Evolutionary conservation across 2,797 vertebrate species (phyloP).

Genomic region (Steatocranus sp.): DNA sequence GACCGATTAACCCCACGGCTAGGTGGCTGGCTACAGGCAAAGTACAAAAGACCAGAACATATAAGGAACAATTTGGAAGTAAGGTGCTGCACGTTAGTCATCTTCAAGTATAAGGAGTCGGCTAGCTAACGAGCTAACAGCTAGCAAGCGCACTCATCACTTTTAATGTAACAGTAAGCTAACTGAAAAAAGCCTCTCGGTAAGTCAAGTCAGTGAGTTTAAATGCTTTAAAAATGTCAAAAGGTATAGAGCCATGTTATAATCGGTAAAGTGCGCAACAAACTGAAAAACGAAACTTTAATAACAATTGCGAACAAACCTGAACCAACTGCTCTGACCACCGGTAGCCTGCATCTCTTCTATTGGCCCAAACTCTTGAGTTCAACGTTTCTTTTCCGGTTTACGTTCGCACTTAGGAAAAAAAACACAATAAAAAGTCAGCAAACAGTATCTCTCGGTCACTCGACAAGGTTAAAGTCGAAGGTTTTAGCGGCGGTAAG

Average conservation of each 20-base stretch:
- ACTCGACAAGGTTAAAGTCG: not conserved
- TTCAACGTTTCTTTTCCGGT: slow-evolving; percentile 59
- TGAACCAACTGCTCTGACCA: not conserved
- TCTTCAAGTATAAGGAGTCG: not conserved
- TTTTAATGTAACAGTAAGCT: not conserved
- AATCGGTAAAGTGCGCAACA: accelerated
- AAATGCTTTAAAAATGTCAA: not conserved
- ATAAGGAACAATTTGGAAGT: not conserved
- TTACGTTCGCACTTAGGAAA: not conserved
- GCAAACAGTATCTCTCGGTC: not conserved
- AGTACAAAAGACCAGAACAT: not conserved
- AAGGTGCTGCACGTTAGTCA: not conserved
- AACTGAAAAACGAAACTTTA: slow-evolving; percentile 6
- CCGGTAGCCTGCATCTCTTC: slow-evolving; percentile 21
- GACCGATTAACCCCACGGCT: not conserved
- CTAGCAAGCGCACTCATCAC: slow-evolving; percentile 11
- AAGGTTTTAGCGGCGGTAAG: not conserved
- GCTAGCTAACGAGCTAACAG: slow-evolving; percentile 45
- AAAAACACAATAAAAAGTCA: not conserved
- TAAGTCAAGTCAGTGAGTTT: not conserved
- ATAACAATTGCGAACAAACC: slow-evolving; percentile 29
- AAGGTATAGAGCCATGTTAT: accelerated
- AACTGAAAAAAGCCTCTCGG: not conserved
- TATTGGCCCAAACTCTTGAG: slow-evolving; percentile 47
- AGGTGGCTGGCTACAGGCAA: not conserved